A percentile compares a stretch with the other conserved stretches of the same genome.
phyloP scores from a whole-genome alignment of 1,140 invertebrate species.

The Caerostris darwini region DNA sequence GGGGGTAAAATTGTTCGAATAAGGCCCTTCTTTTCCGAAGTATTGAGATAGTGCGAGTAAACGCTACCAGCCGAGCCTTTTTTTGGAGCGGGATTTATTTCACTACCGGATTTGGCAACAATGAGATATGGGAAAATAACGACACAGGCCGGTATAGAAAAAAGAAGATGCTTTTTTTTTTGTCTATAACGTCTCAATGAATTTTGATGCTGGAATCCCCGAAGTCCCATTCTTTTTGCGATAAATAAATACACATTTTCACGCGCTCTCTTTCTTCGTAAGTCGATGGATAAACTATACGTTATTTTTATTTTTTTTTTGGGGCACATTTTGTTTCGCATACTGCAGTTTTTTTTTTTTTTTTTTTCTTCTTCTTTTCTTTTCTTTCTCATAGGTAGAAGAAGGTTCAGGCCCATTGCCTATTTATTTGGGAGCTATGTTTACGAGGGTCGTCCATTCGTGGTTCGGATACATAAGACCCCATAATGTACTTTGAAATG shows the following conservation, averaged over 20 bases:
- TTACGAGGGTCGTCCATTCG: conserved; percentile 6
- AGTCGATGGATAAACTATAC: conserved; percentile 46
- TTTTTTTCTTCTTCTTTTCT: neutral
- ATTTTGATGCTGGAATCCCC: conserved; percentile 54
- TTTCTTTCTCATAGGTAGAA: neutral
- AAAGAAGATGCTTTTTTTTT: conserved; percentile 12
- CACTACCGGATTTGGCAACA: conserved; percentile 35
- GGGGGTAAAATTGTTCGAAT: neutral
- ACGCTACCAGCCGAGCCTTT: neutral
- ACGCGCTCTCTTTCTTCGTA: neutral
- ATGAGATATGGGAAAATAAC: conserved; percentile 56
- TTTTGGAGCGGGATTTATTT: conserved; percentile 28
- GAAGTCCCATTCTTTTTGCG: neutral
- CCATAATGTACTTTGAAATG: conserved; percentile 23
- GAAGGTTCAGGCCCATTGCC: neutral
- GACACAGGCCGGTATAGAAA: conserved; percentile 1
- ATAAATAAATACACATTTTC: conserved; percentile 53
- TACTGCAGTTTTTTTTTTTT: too few relatives aligned
- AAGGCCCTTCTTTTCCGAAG: neutral
- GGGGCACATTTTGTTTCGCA: neutral
- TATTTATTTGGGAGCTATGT: conserved; percentile 36
- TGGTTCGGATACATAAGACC: conserved; percentile 37
- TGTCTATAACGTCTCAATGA: conserved; percentile 41
- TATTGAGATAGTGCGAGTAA: neutral
- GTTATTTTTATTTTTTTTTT: neutral